Conservation (phyloP, 2,113 vertebrate species). For the Eclectus roratus region DNA sequence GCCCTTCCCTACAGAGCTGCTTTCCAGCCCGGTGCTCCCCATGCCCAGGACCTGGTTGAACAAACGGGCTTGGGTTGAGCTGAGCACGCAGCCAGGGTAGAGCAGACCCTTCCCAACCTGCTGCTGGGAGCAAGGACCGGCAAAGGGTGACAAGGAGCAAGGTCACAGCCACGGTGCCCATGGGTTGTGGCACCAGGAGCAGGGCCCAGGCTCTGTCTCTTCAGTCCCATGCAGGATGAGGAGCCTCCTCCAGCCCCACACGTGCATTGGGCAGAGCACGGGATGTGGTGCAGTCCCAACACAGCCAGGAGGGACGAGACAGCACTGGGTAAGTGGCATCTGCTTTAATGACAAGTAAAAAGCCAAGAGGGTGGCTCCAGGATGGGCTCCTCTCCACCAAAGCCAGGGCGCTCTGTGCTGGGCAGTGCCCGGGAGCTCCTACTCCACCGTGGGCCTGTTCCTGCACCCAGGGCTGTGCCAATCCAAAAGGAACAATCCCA, state of each 20-base stretch:
- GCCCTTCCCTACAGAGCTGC: not conserved
- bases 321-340: not conserved
- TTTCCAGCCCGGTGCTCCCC: not conserved
- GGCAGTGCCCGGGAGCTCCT: not conserved
- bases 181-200: fast-evolving
- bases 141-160: too few relatives aligned
- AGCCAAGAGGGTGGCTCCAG: not conserved
- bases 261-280: not conserved
- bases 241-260: not conserved
- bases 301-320: not conserved
- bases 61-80: fast-evolving
- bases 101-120: not conserved
- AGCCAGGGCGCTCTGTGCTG: not conserved
- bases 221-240: not conserved
- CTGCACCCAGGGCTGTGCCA: not conserved
- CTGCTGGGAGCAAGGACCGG: not conserved
- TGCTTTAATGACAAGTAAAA: not conserved
- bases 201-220: not conserved
- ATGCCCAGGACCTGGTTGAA: not conserved
- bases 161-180: not conserved
- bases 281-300: not conserved
- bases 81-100: fast-evolving
- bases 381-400: not conserved
- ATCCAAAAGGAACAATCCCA: fast-evolving
- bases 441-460: not conserved